Base-by-base conservation (phyloP, 2,888 invertebrate genomes). In the Saturnia japonica region DNA sequence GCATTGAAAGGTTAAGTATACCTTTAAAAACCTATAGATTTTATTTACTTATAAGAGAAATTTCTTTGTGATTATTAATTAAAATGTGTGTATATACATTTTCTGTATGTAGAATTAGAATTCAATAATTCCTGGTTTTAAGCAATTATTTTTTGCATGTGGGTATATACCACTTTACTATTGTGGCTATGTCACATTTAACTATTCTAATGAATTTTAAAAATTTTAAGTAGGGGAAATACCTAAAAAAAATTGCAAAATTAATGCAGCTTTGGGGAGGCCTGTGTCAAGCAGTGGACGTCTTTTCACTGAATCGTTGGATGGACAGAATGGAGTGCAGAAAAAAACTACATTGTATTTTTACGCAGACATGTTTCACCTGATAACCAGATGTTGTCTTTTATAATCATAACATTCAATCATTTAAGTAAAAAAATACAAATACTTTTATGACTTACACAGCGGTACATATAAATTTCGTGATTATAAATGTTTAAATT, bases 331-430 rank as follows among this genome's bases (percentile, higher is more conserved):
- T n/a, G n/a, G n/a, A n/a, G n/a, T n/a, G n/a, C n/a, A n/a, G n/a
- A n/a, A n/a, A n/a, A n/a, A n/a, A n/a, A n/a, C n/a, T n/a, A n/a
- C n/a, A n/a, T n/a, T n/a, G n/a, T n/a, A n/a, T n/a, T n/a, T n/a
- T n/a, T n/a, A n/a, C n/a, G n/a, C n/a, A 25, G 57, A 45, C 70
- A 71, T 71, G 69, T 68, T 70, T 54, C 51, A 28, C 22, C 62
- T 68, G n/a, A n/a, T 45, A 68, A n/a, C 70, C 72, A 72, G 68
- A 70, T 72, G 72, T 70, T 68, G 51, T 57, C 66, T 19, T n/a
- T 43, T 22, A 47, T 34, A 25, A 54, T 43, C 51, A 66, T 28
- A 68, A 62, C 62, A 54, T 14, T 42, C 43, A 43, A 69, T 45
- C n/a, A 54, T 22, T 66, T 28, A 40, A 60, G 64, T 45, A 43